These are phyloP conservation scores for Sinhomidia bicolor DNA, from an alignment of 2,888 invertebrate species.

Conservation along the genomic window DNA sequence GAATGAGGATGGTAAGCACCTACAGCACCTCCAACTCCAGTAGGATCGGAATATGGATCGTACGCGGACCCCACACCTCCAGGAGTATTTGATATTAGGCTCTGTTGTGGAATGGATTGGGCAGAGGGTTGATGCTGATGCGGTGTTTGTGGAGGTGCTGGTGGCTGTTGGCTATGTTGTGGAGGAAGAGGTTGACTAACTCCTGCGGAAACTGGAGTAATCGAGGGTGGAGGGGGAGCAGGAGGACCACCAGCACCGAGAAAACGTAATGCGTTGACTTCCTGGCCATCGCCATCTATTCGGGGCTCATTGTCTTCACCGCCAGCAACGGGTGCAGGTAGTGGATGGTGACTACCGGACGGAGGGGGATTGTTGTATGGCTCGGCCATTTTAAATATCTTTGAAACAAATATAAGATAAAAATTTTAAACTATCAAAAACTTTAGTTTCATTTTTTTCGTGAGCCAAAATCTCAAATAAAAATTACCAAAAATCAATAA, in stretches of 20 bases:
- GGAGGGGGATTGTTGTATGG: constrained; percentile 7
- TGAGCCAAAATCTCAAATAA: background rate
- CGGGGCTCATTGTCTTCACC: constrained; percentile 59
- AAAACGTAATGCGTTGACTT: constrained; percentile 70
- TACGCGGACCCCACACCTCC: background rate
- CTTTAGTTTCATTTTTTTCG: background rate
- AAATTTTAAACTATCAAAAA: too few relatives aligned
- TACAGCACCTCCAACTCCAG: background rate
- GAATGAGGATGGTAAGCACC: background rate
- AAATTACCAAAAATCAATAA: background rate
- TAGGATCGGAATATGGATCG: constrained; percentile 49
- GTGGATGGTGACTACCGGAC: constrained; percentile 27
- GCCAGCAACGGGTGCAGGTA: background rate
- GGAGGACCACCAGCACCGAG: constrained; percentile 52
- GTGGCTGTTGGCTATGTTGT: constrained; percentile 37
- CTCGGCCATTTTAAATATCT: constrained; percentile 45
- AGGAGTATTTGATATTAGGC: constrained; percentile 10
- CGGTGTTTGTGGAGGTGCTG: constrained; percentile 28
- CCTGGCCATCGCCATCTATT: constrained; percentile 75
- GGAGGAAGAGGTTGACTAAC: constrained; percentile 58
- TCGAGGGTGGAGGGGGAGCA: constrained; percentile 55
- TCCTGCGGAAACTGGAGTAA: constrained; percentile 56
- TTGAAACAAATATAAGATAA: background rate
- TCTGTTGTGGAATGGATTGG: background rate
- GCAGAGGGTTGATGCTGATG: constrained; percentile 37